Evolutionary conservation across 2,113 vertebrate species (phyloP).

Genomic region (Neopipo cinnamomea): DNA sequence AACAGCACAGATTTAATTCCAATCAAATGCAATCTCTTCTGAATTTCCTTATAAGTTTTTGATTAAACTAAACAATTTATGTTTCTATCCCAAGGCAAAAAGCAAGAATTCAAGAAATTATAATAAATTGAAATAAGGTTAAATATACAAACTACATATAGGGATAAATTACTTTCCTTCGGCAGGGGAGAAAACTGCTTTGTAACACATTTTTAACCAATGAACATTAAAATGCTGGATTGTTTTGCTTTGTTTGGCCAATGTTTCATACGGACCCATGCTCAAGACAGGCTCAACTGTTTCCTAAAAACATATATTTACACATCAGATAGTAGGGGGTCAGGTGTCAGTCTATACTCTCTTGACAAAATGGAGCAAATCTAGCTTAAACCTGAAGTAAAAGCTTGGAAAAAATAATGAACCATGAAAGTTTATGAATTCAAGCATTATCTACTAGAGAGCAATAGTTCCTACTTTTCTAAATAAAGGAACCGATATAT

Average conservation of each 20-base stretch:
- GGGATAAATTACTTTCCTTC: neutral
- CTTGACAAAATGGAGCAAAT: neutral
- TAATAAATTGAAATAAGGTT: neutral
- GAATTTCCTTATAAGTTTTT: conserved; percentile 4
- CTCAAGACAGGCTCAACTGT: neutral
- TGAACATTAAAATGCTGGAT: neutral
- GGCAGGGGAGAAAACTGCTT: neutral
- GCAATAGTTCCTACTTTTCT: neutral
- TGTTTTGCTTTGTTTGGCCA: neutral
- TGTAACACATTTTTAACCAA: neutral
- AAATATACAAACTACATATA: neutral
- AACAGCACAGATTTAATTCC: neutral
- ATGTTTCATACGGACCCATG: neutral
- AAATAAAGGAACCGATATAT: neutral
- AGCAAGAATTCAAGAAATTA: neutral
- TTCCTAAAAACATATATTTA: neutral
- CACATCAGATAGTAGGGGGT: neutral
- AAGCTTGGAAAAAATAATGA: neutral
- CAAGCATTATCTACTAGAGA: neutral
- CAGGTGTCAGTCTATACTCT: neutral
- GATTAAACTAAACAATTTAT: conserved; percentile 3
- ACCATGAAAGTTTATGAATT: neutral
- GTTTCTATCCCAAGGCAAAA: neutral
- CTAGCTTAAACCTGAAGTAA: neutral
- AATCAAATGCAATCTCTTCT: neutral